Evolutionary conservation across 2,797 vertebrate species (phyloP), one percentile per base, ranked within the genome.

Genomic region (Aldrovandia affinis): DNA sequence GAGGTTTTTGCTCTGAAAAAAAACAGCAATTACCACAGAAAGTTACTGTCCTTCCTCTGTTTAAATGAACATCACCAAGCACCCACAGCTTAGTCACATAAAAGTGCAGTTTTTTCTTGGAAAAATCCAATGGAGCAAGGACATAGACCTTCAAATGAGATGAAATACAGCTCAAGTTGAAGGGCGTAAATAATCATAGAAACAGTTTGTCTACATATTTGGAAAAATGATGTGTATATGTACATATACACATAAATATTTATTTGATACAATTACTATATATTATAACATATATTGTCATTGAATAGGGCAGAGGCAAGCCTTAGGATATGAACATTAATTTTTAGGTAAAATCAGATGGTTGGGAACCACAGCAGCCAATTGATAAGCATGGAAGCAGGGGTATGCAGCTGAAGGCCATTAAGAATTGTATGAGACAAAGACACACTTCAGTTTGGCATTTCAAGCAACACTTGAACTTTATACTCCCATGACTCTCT

Each of bases 391-490:
- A 22, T 50, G 39, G 54, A 83, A 79, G 57, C 75, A 61, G 83
- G 75, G 63, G n/a, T 30, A 44, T 80, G 59, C n/a, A 20, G 55
- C 44, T 57, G 44, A 39, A 39, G 36, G 50, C 59, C 83, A 30
- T 42, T 18, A 30, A 83, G 44, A 50, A 70, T 33, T 70, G 54
- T 81, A 44, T 54, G 54, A 81, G 63, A 82, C 63, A 73, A 70
- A 85, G 54, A 42, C 70, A 57, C 63, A 59, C 14, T 61, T 42
- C 42, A 52, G 47, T 70, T 70, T 82, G 78, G 81, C 84, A 81
- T 81, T 81, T 85, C 39, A n/a, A 81, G 80, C 36, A 42, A 36
- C 54, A 61, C n/a, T 75, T 81, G 65, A 47, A 75, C 68, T 77
- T 81, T 81, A 55, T 28, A 30, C 80, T 78, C 54, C 55, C 20